A percentile compares a stretch with the other conserved stretches of the same genome.
These are phyloP conservation scores for Eudyptes chrysolophus DNA, from an alignment of 2,113 vertebrate species.

Conservation along the genomic window DNA sequence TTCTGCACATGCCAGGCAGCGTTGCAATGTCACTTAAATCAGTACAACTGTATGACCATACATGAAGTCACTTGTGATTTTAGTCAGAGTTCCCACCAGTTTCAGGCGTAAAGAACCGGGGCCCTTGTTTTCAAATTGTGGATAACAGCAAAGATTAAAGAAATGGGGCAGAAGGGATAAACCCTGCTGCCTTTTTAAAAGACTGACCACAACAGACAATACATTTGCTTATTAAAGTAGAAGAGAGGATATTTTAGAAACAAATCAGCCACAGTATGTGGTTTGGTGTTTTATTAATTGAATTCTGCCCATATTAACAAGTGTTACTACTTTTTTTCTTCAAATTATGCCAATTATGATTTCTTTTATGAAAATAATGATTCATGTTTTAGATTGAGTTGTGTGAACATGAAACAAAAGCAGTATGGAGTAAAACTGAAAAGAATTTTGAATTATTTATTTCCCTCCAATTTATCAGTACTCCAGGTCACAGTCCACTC, in stretches of 20 bases:
- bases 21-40: background rate
- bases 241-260: conserved; percentile 16
- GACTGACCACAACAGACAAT: background rate
- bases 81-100: background rate
- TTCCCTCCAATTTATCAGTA: conserved; percentile 34
- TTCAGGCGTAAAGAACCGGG: background rate
- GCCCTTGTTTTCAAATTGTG: background rate
- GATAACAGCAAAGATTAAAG: background rate
- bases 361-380: conserved; percentile 16
- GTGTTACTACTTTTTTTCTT: background rate
- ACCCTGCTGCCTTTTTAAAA: background rate
- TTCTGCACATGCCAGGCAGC: background rate
- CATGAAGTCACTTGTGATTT: background rate
- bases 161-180: background rate
- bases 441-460: conserved; percentile 37
- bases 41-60: too few relatives aligned
- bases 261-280: background rate
- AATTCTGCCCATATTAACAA: conserved; percentile 42
- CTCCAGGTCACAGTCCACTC: conserved; percentile 52
- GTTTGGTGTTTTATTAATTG: conserved; percentile 51
- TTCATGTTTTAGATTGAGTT: conserved; percentile 40
- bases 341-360: conserved; percentile 49
- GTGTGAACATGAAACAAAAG: conserved; percentile 54
- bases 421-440: conserved; percentile 39
- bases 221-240: background rate